phyloP scores from a whole-genome alignment of 2,888 invertebrate genomes.

The Uropetala carovei region DNA sequence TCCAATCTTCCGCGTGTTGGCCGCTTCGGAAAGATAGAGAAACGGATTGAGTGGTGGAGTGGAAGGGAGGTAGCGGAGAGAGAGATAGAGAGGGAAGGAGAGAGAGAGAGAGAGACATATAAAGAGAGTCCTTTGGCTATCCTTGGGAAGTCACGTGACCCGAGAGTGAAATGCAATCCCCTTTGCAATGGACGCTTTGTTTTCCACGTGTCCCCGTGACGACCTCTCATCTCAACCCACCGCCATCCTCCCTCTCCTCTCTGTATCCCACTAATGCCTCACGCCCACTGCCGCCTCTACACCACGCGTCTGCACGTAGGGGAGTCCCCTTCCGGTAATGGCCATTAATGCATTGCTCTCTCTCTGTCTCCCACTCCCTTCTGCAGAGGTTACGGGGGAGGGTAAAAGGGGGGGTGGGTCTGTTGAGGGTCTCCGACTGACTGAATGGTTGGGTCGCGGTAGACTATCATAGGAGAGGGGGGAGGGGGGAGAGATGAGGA shows the following conservation, averaged over 20 bases:
- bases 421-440: no score
- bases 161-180: slow-evolving; percentile 5
- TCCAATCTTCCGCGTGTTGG: not conserved
- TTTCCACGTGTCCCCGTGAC: slow-evolving; percentile 24
- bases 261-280: slow-evolving; percentile 23
- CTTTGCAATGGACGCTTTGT: slow-evolving; percentile 28
- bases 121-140: slow-evolving; percentile 28
- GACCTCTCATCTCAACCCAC: slow-evolving; percentile 18
- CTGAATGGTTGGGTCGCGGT: no score
- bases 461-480: no score
- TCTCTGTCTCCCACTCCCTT: no score
- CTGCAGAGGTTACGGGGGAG: no score
- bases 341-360: slow-evolving; percentile 17
- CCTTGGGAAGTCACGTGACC: slow-evolving; percentile 21
- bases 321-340: slow-evolving; percentile 29
- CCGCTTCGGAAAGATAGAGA: not conserved
- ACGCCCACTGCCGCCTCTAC: slow-evolving; percentile 10
- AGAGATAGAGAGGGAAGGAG: not conserved
- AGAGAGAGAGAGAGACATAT: not conserved
- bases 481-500: not conserved
- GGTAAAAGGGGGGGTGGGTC: no score
- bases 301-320: not conserved
- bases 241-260: not conserved
- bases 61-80: not conserved
- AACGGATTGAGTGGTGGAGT: not conserved